phyloP scores from a whole-genome alignment of 2,797 vertebrate genomes.

The Clarias platycephalus region DNA sequence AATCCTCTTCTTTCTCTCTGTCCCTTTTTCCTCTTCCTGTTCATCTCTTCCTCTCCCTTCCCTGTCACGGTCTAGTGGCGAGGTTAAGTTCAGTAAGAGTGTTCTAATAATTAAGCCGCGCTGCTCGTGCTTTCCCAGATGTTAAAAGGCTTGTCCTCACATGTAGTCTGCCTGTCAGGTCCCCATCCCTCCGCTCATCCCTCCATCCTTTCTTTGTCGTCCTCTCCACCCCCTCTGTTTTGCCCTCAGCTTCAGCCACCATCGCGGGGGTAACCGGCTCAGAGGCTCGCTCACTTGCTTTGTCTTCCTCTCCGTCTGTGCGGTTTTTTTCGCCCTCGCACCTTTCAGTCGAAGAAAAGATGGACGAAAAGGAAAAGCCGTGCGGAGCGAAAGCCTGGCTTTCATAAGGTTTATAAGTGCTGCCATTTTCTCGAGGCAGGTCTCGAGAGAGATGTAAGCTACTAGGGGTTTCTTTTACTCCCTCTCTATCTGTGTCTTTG shows the following conservation, averaged over 20 bases:
- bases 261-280: slow-evolving; percentile 46
- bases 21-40: slow-evolving; percentile 32
- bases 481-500: slow-evolving; percentile 27
- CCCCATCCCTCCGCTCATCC: slow-evolving; percentile 60
- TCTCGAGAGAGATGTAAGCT: slow-evolving; percentile 14
- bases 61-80: slow-evolving; percentile 76
- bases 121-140: slow-evolving; percentile 89
- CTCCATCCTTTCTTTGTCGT: slow-evolving; percentile 52
- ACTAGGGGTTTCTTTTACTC: slow-evolving; percentile 20
- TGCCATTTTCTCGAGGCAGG: slow-evolving; percentile 9
- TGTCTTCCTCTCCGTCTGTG: slow-evolving; percentile 62
- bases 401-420: slow-evolving; percentile 5
- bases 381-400: not conserved
- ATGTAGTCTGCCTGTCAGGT: slow-evolving; percentile 70
- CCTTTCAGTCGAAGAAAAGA: not conserved
- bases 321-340: slow-evolving; percentile 22
- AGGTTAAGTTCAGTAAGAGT: slow-evolving; percentile 88
- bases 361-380: not conserved
- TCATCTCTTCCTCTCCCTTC: slow-evolving; percentile 63
- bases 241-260: slow-evolving; percentile 48
- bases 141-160: slow-evolving; percentile 86
- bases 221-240: slow-evolving; percentile 30
- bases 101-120: slow-evolving; percentile 88
- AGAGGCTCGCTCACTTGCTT: slow-evolving; percentile 63
- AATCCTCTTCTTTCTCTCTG: slow-evolving; percentile 64